phyloP scores from a whole-genome alignment of 53 echinoderm and acorn worm species.

The Pentamera pediparva region DNA sequence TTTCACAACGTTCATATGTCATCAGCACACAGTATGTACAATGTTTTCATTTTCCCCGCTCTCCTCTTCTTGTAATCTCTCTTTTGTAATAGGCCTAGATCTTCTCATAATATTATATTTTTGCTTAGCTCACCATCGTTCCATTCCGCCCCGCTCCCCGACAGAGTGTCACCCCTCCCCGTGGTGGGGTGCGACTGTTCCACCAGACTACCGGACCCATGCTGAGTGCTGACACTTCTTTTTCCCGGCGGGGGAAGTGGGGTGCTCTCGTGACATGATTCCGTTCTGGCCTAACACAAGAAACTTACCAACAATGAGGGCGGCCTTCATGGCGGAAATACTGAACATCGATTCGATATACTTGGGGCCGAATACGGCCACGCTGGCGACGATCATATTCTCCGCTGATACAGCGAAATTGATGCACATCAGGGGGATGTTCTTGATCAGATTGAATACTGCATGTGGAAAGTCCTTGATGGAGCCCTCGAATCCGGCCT shows the following conservation, averaged over 20 bases:
- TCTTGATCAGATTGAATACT: slow-evolving; percentile 69
- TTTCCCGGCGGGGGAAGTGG: no score
- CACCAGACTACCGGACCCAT: neutral
- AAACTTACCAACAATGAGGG: slow-evolving; percentile 64
- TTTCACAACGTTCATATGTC: no score
- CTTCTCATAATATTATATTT: no score
- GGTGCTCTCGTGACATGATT: neutral
- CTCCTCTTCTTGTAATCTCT: no score
- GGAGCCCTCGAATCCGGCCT: slow-evolving; percentile 64
- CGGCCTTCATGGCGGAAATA: slow-evolving; percentile 58
- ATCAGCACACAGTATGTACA: no score
- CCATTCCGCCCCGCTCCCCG: no score
- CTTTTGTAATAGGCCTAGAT: no score
- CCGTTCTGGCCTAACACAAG: neutral
- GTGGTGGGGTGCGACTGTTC: no score
- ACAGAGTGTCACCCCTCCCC: no score
- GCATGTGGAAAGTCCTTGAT: slow-evolving; percentile 70
- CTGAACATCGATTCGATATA: slow-evolving; percentile 79
- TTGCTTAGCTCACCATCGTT: no score
- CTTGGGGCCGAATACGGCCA: slow-evolving; percentile 90
- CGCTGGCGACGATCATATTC: slow-evolving; percentile 67
- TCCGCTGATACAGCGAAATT: slow-evolving; percentile 51
- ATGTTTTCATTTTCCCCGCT: no score
- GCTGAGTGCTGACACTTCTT: no score
- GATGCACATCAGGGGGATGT: slow-evolving; percentile 68